Conservation (phyloP, 2,888 invertebrate genomes). For the Chrysolina haemoptera region DNA sequence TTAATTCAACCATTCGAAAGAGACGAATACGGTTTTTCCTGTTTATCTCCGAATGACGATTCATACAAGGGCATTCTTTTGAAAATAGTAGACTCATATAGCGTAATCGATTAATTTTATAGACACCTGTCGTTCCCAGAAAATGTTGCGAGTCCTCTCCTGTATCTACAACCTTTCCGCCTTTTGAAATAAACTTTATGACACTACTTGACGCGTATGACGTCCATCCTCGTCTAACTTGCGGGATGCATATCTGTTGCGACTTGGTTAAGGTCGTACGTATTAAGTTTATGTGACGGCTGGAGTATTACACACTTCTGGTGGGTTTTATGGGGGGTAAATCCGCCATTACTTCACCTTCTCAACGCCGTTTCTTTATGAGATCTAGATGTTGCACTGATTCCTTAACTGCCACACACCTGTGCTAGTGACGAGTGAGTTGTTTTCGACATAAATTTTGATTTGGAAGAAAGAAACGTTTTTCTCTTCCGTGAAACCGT, state of each 20-base stretch:
- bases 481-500: neutral
- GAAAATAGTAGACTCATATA: no score
- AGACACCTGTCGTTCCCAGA: neutral
- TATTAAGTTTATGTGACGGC: constrained; percentile 69
- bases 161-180: constrained; percentile 50
- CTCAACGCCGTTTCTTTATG: constrained; percentile 66
- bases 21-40: no score
- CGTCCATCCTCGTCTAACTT: constrained; percentile 62
- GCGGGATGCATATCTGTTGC: constrained; percentile 55
- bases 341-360: constrained; percentile 66
- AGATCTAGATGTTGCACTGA: constrained; percentile 67
- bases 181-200: constrained; percentile 67
- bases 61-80: no score
- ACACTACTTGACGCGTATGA: constrained; percentile 69
- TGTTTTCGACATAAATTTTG: constrained; percentile 12
- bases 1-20: no score
- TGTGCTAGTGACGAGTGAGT: constrained; percentile 51
- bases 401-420: constrained; percentile 64
- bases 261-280: constrained; percentile 60
- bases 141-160: constrained; percentile 26
- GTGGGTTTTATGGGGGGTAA: constrained; percentile 70
- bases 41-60: no score
- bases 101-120: no score
- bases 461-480: neutral
- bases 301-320: constrained; percentile 70